Evolutionary conservation across 1,140 invertebrate genomes (phyloP), one percentile per base, ranked within the genome.

Genomic region (Drosophila melanica): DNA sequence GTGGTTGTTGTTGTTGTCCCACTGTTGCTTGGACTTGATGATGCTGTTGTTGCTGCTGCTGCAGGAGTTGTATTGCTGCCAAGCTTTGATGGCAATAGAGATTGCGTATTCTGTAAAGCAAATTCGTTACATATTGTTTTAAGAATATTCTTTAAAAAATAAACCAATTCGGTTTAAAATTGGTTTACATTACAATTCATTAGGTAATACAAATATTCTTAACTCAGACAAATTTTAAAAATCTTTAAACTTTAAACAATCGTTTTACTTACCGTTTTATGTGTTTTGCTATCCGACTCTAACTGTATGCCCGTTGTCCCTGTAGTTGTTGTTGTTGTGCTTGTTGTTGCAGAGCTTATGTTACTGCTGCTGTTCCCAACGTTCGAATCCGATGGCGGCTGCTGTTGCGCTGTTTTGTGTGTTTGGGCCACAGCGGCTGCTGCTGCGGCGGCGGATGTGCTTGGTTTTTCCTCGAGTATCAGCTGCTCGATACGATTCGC

Each of bases 401-500:
- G 42, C 42, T 63, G 55, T 70, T 73, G 50, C 30, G 72, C 48
- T 55, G 35, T 45, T 45, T 45, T 75, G 5, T 90, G 75, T 45
- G 71, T 53, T 72, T 90, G 81, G 35, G 57, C 62, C 60, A 62
- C 64, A 50, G 59, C 59, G 41, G 72, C 71, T 63, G 81, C 64
- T 68, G 77, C 71, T 57, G 81, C 67, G 57, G 79, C 72, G 51
- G 77, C 71, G 30, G 87, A 90, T 69, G 84, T 89, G 60, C 72
- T 79, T 20, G 82, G 84, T 58, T 84, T 90, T 68, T 93, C 89
- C 67, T 93, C 92, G 63, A 80, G 72, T 77, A 91, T 79, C 70
- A 94, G 94, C 68, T 94, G 93, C 90, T 96, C 95, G 44, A 97
- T 93, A 65, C 94, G 94, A 87, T 97, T 94, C 75, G 95, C 94